Evolutionary conservation across 2,888 invertebrate species (phyloP).

Genomic region (Corbicula japonica): DNA sequence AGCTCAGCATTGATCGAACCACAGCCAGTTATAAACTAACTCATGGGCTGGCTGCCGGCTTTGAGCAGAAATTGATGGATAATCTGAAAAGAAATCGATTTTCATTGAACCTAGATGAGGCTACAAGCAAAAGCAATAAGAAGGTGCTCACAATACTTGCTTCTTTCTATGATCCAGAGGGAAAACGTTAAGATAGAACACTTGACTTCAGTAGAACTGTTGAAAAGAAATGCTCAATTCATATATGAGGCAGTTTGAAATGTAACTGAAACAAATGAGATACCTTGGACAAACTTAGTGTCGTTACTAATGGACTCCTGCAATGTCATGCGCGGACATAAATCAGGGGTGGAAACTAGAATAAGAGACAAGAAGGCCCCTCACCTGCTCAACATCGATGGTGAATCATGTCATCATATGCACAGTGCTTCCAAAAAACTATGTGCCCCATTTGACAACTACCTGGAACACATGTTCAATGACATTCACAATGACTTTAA

Average conservation of each 20-base stretch:
- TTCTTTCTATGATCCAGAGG: conserved; percentile 32
- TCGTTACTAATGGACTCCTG: conserved; percentile 72
- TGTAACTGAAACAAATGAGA: conserved; percentile 45
- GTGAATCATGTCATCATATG: conserved; percentile 70
- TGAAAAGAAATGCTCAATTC: conserved; percentile 40
- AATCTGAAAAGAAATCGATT: not conserved
- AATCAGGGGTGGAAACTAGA: conserved; percentile 67
- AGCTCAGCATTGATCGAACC: not conserved
- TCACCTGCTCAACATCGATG: conserved; percentile 74
- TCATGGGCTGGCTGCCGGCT: not conserved
- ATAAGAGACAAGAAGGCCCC: conserved; percentile 55
- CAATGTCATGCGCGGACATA: conserved; percentile 68
- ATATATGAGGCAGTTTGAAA: conserved; percentile 39
- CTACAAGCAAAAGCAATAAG: not conserved
- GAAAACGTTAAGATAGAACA: conserved; percentile 53
- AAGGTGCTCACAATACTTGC: conserved; percentile 57
- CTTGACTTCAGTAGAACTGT: conserved; percentile 44
- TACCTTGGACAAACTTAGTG: conserved; percentile 72
- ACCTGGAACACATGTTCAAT: conserved; percentile 59
- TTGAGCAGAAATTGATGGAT: not conserved
- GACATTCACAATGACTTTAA: conserved; percentile 69
- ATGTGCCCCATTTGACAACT: conserved; percentile 59
- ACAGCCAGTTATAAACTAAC: not conserved
- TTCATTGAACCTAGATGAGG: not conserved
- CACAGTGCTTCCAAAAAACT: conserved; percentile 74